A percentile compares a stretch with the other conserved stretches of the same genome.
phyloP scores from a whole-genome alignment of 92 coral and sea anemone genomes.

The Heliopora coerulea region DNA sequence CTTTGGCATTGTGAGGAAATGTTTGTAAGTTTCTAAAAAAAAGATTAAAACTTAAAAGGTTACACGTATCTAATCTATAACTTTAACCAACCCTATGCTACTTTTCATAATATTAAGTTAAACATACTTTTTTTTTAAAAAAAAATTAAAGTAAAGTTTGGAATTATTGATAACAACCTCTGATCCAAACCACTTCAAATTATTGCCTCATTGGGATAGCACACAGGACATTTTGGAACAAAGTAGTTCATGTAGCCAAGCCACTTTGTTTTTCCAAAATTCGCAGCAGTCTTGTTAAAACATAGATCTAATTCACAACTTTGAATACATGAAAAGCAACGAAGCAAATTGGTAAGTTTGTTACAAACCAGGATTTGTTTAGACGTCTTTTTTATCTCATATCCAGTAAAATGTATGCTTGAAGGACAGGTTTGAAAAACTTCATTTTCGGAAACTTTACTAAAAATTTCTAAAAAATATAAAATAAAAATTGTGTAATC shows the following conservation, averaged over 20 bases:
- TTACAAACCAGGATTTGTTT: constrained; percentile 73
- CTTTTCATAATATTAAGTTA: no score
- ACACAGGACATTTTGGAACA: no score
- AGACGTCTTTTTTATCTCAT: constrained; percentile 75
- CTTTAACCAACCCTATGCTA: no score
- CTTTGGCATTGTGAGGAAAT: constrained; percentile 92
- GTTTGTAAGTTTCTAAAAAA: constrained; percentile 77
- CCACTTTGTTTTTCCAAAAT: no score
- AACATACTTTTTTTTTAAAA: no score
- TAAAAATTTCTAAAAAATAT: constrained; percentile 73
- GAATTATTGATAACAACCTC: no score
- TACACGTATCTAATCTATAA: no score
- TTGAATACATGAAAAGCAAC: not conserved
- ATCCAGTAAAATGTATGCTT: constrained; percentile 87
- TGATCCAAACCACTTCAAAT: no score
- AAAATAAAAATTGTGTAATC: not conserved
- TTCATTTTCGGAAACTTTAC: constrained; percentile 78
- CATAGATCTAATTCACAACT: not conserved
- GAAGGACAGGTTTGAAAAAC: constrained; percentile 81
- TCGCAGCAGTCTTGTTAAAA: not conserved
- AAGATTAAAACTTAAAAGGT: no score
- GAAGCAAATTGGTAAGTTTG: not conserved
- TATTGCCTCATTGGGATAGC: no score
- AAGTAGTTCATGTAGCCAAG: no score
- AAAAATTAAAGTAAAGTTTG: no score